Evolutionary conservation across 2,888 invertebrate species (phyloP), one percentile per base, ranked within the genome.

Genomic region (Sisyra terminalis): DNA sequence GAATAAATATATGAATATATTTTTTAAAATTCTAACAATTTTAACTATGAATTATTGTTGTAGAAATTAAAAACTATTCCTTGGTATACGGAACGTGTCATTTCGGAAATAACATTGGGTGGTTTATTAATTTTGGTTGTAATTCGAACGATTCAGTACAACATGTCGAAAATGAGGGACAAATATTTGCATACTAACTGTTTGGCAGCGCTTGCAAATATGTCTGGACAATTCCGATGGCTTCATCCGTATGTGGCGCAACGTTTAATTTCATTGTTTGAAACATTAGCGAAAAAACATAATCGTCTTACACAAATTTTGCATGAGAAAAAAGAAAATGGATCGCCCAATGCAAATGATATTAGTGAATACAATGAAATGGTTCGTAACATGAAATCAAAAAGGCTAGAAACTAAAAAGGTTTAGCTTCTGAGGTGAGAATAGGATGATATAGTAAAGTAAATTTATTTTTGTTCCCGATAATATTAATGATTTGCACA

Each of bases 131-230:
- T 97, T 44, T 66, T 97, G 42, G 92, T 98, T 2, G 84, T 98
- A n/a, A 83, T 94, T 18, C 70, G 97, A 46, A 96, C 96, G 5
- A 82, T 98, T 52, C 97, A 98, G 58, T 93, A 88, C 66, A 98
- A 98, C 58, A 93, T 97, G 79, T 73, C 93, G 46, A 81, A 93
- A 57, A 93, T 92, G 70, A 71, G 93, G 50, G 96, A 96, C 59
- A 93, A 94, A 62, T 98, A 98, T 61, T 70, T 98, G 13, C 98
- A 98, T 60, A 97, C 96, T 3, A 98, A 98, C 65, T 97, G 97
- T 58, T 68, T 98, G 48, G 98, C 98, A 2, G 96, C 97, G 5
- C 70, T 98, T 51, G 97, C 98, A 11, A 98, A 98, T 55, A 97
- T 98, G 97, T 96, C 96, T 30, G 81, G 79, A 50, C 82, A 84